phyloP scores from a whole-genome alignment of 2,797 vertebrate species.

The Arvicola amphibius region DNA sequence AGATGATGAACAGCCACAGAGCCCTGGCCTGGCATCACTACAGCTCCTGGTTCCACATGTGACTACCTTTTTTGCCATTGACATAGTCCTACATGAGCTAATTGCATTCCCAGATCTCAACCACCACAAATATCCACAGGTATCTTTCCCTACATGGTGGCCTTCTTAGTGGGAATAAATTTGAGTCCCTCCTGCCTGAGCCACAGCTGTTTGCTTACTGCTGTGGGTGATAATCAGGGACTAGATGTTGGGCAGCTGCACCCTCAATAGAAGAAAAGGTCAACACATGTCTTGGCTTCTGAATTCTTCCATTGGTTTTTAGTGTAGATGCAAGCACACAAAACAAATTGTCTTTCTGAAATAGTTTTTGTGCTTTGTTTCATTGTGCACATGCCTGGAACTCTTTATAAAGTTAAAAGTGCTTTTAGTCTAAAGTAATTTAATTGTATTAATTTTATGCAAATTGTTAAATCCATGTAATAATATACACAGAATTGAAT shows the following conservation, averaged over 20 bases:
- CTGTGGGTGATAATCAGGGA: not conserved
- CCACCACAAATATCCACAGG: not conserved
- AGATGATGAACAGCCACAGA: not conserved
- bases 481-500: constrained; percentile 9
- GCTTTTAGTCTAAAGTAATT: constrained; percentile 30
- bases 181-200: not conserved
- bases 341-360: not conserved
- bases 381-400: not conserved
- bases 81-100: not conserved
- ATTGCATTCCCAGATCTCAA: constrained; percentile 51
- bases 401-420: not conserved
- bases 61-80: not conserved
- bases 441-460: constrained; percentile 26
- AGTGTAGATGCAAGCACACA: not conserved
- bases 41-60: not conserved
- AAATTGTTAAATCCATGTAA: constrained; percentile 9
- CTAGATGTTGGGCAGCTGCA: constrained; percentile 15
- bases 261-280: not conserved
- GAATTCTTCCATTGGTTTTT: not conserved
- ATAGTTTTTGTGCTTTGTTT: not conserved
- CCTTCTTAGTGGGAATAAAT: not conserved
- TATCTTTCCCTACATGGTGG: not conserved
- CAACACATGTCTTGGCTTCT: not conserved
- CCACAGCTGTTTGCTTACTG: constrained; percentile 51
- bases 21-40: not conserved